Evolutionary conservation across 2,888 invertebrate species (phyloP).

Genomic region (Alentia gelatinosa): DNA sequence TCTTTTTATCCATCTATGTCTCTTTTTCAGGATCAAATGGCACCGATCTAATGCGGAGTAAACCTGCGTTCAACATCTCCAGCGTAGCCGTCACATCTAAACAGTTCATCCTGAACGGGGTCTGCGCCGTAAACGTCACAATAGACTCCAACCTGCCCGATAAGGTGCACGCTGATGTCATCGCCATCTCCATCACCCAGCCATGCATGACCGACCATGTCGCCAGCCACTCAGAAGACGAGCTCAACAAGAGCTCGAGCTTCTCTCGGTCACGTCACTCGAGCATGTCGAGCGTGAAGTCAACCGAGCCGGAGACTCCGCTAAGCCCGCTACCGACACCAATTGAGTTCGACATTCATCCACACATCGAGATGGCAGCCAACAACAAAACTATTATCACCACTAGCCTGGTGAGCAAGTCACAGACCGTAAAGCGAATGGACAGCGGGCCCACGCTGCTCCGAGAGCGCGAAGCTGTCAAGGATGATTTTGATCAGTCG

Average conservation of each 20-base stretch:
- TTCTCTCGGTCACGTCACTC: constrained; percentile 52
- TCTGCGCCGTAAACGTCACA: not conserved
- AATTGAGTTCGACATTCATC: constrained; percentile 65
- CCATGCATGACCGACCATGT: not conserved
- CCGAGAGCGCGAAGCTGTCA: constrained; percentile 85
- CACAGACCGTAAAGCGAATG: constrained; percentile 28
- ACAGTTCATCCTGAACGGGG: constrained; percentile 33
- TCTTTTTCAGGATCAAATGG: not conserved
- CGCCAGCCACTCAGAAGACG: constrained; percentile 5
- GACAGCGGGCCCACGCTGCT: constrained; percentile 80
- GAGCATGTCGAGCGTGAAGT: constrained; percentile 34
- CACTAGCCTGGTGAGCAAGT: constrained; percentile 65
- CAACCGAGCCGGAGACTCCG: constrained; percentile 48
- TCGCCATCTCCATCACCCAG: constrained; percentile 47
- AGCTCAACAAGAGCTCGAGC: constrained; percentile 36
- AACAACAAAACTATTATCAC: constrained; percentile 64
- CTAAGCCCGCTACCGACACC: constrained; percentile 49
- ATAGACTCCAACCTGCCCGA: constrained; percentile 46
- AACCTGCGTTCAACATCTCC: constrained; percentile 30
- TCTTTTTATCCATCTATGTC: not conserved
- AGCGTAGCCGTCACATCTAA: not conserved
- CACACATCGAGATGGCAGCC: constrained; percentile 65
- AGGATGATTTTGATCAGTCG: constrained; percentile 85
- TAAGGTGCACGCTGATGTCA: not conserved
- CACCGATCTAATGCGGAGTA: not conserved